Evolutionary conservation across 2,113 vertebrate genomes (phyloP), one percentile per base, ranked within the genome.

Genomic region (Ornithorhynchus anatinus): DNA sequence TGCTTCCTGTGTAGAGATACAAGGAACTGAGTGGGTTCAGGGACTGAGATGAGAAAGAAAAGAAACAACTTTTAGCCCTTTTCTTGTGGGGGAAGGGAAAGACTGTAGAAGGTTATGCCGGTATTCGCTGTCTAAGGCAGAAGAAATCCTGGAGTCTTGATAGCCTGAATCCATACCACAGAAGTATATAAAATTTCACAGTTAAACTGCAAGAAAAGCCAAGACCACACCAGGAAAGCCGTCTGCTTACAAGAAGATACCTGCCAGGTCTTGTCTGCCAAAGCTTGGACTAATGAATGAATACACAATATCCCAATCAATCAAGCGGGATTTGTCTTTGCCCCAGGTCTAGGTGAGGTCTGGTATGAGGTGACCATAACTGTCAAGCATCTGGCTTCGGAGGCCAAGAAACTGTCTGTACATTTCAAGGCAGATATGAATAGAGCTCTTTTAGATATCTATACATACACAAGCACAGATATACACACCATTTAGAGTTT

Each of bases 111-210:
- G 54, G 27, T 72, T 82, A 79, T 66, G 64, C 84, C 79, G 79
- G 35, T 80, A 71, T 81, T 80, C 65, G 23, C 72, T 80, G 84
- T 89, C 84, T 87, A 69, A 84, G 73, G 72, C 35, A 77, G 77
- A 83, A 89, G 77, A 88, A 91, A 84, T 82, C 67, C 76, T 79
- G 59, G 89, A 92, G 87, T 84, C 72, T 64, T 90, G 88, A 91
- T 90, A 91, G 84, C 82, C 82, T 91, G 93, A 93, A 93, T 95
- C 84, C 88, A 64, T 3, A 59, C 92, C 88, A 81, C 91, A 91
- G 90, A 89, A 93, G 89, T 85, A 73, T 94, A 92, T 93, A 92
- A 95, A 95, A 92, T 94, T 93, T 91, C 91, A 91, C 90, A 89
- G 88, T 77, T 87, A 89, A 89, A 82, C 91, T 92, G 87, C 91